Conservation (phyloP, 2,797 vertebrate genomes). For the Gymnodraco acuticeps region DNA sequence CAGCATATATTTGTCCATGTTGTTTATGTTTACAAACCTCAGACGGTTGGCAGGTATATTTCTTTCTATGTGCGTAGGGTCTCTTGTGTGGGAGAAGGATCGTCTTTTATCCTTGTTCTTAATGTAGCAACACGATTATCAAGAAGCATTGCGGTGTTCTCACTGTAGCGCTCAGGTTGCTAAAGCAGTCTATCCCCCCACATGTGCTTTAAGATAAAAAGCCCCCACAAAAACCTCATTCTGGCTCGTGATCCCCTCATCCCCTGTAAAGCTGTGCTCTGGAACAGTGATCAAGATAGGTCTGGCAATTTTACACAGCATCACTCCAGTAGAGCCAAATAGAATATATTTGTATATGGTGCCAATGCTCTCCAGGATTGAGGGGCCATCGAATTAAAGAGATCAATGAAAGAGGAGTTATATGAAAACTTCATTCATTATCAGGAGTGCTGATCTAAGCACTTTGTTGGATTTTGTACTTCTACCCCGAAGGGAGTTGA, state of each 20-base stretch:
- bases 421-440: conserved; percentile 23
- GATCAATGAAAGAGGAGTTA: conserved; percentile 3
- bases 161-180: conserved; percentile 23
- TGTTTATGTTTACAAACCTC: conserved; percentile 50
- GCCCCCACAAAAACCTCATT: conserved; percentile 33
- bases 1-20: conserved; percentile 48
- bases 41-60: conserved; percentile 45
- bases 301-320: conserved; percentile 63
- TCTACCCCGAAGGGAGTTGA: conserved; percentile 2
- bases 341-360: conserved; percentile 38
- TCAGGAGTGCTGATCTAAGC: conserved; percentile 21
- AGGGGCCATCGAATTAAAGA: conserved; percentile 9
- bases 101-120: conserved; percentile 49
- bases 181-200: conserved; percentile 29
- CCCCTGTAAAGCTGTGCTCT: conserved; percentile 52
- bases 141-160: conserved; percentile 24
- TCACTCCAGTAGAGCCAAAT: conserved; percentile 31
- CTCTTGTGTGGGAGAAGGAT: conserved; percentile 46
- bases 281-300: conserved; percentile 72
- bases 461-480: conserved; percentile 15
- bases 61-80: conserved; percentile 25
- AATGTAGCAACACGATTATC: conserved; percentile 58
- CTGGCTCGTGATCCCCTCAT: conserved; percentile 41
- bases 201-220: conserved; percentile 62
- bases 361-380: conserved; percentile 13